phyloP scores from a whole-genome alignment of 2,113 vertebrate genomes.

The Chionis minor region DNA sequence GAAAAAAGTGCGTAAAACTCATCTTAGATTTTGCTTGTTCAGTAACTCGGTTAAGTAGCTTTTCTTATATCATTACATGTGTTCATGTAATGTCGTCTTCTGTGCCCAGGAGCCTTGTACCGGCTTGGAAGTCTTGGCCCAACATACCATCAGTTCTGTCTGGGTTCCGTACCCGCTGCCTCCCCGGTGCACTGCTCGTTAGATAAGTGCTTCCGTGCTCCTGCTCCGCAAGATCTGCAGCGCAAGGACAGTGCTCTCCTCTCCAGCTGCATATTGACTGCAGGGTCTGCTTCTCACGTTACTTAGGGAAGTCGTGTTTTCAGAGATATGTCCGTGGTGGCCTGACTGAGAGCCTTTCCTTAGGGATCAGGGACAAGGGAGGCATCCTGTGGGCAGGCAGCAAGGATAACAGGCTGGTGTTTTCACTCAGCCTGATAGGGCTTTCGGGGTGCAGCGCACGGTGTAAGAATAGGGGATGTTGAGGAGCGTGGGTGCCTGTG shows the following conservation, averaged over 20 bases:
- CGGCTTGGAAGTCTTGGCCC: neutral
- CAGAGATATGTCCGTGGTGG: neutral
- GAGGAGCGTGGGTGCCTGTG: neutral
- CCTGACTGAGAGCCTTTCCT: neutral
- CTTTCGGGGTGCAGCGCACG: neutral
- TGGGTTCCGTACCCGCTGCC: neutral
- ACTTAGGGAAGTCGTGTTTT: accelerated
- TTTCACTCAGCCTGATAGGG: neutral
- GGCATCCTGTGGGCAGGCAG: neutral
- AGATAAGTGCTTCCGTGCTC: neutral
- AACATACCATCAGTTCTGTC: neutral
- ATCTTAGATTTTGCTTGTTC: neutral
- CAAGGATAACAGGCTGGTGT: neutral
- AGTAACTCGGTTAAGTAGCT: neutral
- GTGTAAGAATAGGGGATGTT: neutral
- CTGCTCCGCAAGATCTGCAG: neutral
- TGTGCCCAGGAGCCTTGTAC: neutral
- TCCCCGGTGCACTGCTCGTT: accelerated
- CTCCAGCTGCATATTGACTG: neutral
- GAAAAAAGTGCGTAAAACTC: neutral
- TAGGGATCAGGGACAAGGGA: neutral
- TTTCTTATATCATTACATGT: neutral
- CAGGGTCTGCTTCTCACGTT: neutral
- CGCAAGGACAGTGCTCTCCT: neutral
- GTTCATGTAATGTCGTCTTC: neutral